Base-by-base conservation (phyloP, 2,888 invertebrate species). In the Camptogramma bilineatum region DNA sequence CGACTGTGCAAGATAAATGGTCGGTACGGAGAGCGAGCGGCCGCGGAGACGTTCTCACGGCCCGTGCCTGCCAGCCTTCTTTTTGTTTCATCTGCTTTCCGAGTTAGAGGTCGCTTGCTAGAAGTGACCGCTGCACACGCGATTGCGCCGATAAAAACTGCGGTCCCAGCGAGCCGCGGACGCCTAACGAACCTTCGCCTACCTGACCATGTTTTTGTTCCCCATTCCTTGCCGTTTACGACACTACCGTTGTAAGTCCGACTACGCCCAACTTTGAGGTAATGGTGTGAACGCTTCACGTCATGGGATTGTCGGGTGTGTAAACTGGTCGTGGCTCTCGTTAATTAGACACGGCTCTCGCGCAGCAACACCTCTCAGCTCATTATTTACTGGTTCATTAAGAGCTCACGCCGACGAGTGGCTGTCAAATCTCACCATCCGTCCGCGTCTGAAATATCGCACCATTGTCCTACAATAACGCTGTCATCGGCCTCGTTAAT, bases 341-440 rank as follows among this genome's bases (percentile, higher is more conserved):
- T 87, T 91, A 91, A 92, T 91, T 90, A 91, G 89, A 86, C 86
- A 86, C 85, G 85, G 87, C 76, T 83, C 85, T 86, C 81, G 81
- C 81, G 77, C 84, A 77, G 81, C 87, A 88, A 89, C 90, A 91
- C 89, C 87, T 90, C 85, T 90, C 85, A 77, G 72, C 87, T 89
- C 92, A 91, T 93, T 92, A 93, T 91, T 91, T 89, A 91, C 91
- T 85, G 91, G 89, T 90, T 92, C 92, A 92, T 92, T 91, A 92
- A 88, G 89, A 90, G 87, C 89, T 90, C 86, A 83, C 86, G 87
- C 88, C 85, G 87, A 87, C 86, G 84, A 84, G 81, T 81, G 82
- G 77, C 88, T 90, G 91, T 92, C 91, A 91, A 91, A 91, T 79
- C 82, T 82, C 82, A 81, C 84, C 79, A 82, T 84, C 83, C 73